Percentiles rank a stretch among this genome's conserved stretches.
These are phyloP conservation scores for Prinia subflava DNA, from an alignment of 2,113 vertebrate species.

Conservation along the genomic window DNA sequence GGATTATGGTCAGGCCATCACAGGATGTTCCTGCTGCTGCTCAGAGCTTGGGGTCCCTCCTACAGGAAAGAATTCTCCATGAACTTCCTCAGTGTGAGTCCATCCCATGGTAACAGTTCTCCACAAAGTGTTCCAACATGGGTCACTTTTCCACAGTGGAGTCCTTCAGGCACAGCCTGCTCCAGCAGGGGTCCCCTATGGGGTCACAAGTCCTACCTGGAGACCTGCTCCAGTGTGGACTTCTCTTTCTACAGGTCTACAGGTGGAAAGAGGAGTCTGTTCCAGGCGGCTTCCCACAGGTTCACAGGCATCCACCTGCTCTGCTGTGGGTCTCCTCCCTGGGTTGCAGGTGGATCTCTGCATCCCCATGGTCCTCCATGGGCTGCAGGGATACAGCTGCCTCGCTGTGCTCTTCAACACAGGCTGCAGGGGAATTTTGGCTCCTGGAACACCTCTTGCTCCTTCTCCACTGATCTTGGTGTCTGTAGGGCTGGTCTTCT, in stretches of 20 bases:
- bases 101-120: neutral
- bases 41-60: neutral
- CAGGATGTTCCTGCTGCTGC: neutral
- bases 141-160: neutral
- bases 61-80: neutral
- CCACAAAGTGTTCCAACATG: neutral
- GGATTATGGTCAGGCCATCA: neutral
- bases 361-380: neutral
- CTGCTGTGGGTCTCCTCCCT: rapidly evolving
- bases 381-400: neutral
- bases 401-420: neutral
- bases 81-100: neutral
- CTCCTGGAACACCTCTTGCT: neutral
- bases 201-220: neutral
- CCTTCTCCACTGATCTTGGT: neutral
- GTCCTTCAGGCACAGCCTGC: neutral
- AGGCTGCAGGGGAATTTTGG: neutral
- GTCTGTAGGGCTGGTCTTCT: neutral
- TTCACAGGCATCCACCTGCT: neutral
- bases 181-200: rapidly evolving
- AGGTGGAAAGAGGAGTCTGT: neutral
- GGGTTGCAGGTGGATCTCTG: neutral
- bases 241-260: neutral
- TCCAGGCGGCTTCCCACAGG: neutral
- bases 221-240: neutral